Percentiles rank a stretch among this genome's conserved stretches.
These are phyloP conservation scores for Willowsia nigromaculata DNA, from an alignment of 2,888 invertebrate genomes.

Conservation along the genomic window DNA sequence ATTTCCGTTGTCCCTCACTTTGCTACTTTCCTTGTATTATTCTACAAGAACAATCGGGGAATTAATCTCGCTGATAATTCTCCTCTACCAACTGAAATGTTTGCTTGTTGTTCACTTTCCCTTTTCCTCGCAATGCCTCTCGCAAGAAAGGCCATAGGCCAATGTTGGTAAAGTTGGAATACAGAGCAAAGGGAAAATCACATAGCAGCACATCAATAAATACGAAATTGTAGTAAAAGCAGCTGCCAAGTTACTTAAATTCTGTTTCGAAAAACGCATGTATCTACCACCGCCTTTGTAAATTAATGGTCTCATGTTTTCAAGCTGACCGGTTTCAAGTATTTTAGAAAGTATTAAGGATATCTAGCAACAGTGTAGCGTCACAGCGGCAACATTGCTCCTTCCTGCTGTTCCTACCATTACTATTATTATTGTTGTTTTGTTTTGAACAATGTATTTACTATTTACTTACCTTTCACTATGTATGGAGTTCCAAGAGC, in stretches of 20 bases:
- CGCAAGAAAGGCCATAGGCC: no score
- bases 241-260: background rate
- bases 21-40: background rate
- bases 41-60: constrained; percentile 73
- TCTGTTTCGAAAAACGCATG: background rate
- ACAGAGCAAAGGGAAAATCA: background rate
- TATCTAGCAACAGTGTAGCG: background rate
- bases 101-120: background rate
- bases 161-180: no score
- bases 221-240: background rate
- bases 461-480: background rate
- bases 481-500: no score
- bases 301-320: background rate
- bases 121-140: no score
- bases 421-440: background rate
- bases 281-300: background rate
- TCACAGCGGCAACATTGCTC: background rate
- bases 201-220: background rate
- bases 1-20: constrained; percentile 50
- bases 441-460: no score
- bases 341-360: constrained; percentile 9
- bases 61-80: constrained; percentile 78
- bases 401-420: background rate
- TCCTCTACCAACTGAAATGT: background rate
- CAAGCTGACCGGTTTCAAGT: constrained; percentile 21